Conservation (phyloP, 2,113 vertebrate genomes). For the Gopherus evgoodei region DNA sequence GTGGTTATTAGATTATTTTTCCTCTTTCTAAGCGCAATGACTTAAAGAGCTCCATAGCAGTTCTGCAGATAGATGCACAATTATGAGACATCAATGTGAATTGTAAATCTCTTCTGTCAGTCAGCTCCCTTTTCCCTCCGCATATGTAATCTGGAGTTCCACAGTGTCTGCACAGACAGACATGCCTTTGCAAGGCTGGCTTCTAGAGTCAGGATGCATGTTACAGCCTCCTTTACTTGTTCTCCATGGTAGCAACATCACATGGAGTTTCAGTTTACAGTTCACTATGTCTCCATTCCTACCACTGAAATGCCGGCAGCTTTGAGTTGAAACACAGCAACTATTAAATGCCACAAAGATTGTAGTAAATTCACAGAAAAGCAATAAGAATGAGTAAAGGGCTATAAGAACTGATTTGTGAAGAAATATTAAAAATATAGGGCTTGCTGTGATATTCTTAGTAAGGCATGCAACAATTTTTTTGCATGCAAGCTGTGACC, state of each 20-base stretch:
- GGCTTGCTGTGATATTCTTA: not conserved
- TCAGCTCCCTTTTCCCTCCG: slow-evolving; percentile 48
- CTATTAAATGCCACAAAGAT: slow-evolving; percentile 53
- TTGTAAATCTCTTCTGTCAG: slow-evolving; percentile 65
- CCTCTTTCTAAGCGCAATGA: not conserved
- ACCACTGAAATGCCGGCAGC: slow-evolving; percentile 56
- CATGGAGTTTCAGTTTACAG: slow-evolving; percentile 57
- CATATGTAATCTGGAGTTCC: slow-evolving; percentile 40
- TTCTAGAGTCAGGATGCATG: not conserved
- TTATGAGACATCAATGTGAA: slow-evolving; percentile 62
- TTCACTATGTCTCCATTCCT: slow-evolving; percentile 48
- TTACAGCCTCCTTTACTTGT: slow-evolving; percentile 44
- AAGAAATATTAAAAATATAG: not conserved
- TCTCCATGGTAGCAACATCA: slow-evolving; percentile 48
- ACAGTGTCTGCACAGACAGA: slow-evolving; percentile 38
- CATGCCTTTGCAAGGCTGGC: slow-evolving; percentile 48
- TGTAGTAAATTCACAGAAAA: slow-evolving; percentile 25
- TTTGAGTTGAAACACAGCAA: not conserved
- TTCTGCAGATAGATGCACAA: slow-evolving; percentile 61
- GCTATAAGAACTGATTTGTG: not conserved
- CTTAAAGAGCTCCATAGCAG: slow-evolving; percentile 24
- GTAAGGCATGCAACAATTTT: not conserved
- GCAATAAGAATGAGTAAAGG: not conserved
- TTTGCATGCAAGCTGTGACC: not conserved
- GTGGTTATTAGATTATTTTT: slow-evolving; percentile 55